Conservation (phyloP, 2,888 invertebrate genomes). For the Hedya salicella region DNA sequence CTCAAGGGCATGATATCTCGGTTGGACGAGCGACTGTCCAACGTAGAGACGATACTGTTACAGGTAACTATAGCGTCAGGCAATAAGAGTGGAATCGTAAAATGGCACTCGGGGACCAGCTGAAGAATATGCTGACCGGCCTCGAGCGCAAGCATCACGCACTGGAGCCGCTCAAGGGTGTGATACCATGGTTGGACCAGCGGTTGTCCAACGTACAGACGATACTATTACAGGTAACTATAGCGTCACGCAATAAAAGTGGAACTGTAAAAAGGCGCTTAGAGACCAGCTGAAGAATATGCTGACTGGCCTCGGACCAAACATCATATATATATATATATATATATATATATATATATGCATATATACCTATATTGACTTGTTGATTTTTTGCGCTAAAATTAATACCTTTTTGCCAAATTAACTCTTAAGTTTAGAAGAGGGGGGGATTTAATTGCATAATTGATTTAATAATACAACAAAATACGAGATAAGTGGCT, state of each 20-base stretch:
- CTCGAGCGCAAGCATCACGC: conserved; percentile 90
- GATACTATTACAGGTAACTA: conserved; percentile 89
- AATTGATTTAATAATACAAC: too few relatives aligned
- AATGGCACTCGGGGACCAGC: conserved; percentile 43
- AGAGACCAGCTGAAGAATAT: conserved; percentile 92
- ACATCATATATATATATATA: too few relatives aligned
- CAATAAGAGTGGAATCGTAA: too few relatives aligned
- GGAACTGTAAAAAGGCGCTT: conserved; percentile 90
- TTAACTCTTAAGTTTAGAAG: too few relatives aligned
- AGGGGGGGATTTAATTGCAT: too few relatives aligned
- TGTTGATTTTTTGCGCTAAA: too few relatives aligned
- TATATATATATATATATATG: too few relatives aligned
- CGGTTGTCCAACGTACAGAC: conserved; percentile 91
- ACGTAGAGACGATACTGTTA: conserved; percentile 90
- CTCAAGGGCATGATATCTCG: conserved; percentile 88
- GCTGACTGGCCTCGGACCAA: conserved; percentile 88
- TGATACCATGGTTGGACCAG: conserved; percentile 89
- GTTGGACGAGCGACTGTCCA: conserved; percentile 90
- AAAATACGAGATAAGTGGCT: too few relatives aligned
- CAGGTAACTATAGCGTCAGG: conserved; percentile 80
- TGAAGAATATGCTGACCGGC: conserved; percentile 89
- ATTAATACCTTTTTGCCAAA: too few relatives aligned
- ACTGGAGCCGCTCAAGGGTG: conserved; percentile 88
- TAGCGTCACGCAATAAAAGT: too few relatives aligned
- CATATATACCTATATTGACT: too few relatives aligned